phyloP scores from a whole-genome alignment of 2,888 invertebrate genomes.

The Bombylius major region DNA sequence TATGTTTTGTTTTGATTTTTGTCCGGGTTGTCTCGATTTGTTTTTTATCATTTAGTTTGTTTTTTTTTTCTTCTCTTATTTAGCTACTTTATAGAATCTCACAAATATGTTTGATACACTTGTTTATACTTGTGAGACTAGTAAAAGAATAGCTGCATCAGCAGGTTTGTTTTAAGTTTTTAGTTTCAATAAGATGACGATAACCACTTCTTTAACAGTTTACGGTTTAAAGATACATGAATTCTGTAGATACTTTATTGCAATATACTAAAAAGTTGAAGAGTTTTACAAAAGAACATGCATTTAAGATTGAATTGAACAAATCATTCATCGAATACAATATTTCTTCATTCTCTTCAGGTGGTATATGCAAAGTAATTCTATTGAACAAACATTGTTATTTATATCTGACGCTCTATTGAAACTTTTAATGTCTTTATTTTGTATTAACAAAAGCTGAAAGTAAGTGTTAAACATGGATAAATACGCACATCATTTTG shows the following conservation, averaged over 20 bases:
- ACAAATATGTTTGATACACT: no score
- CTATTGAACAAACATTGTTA: neutral
- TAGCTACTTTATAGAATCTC: no score
- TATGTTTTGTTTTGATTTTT: neutral
- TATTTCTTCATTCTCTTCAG: neutral
- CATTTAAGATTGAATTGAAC: neutral
- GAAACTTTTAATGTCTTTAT: slow-evolving; percentile 5
- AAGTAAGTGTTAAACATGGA: neutral
- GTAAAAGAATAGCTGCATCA: no score
- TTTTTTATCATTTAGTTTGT: neutral
- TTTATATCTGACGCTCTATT: neutral
- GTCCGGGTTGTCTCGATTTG: neutral
- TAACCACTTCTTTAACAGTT: no score
- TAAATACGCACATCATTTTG: slow-evolving; percentile 1
- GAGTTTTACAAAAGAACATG: neutral
- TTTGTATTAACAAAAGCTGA: neutral
- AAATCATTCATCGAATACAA: neutral
- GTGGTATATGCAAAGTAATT: neutral
- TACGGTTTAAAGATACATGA: no score
- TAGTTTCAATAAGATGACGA: no score
- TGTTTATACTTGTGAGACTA: no score
- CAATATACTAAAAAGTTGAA: neutral
- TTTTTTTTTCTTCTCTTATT: no score
- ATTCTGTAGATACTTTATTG: no score
- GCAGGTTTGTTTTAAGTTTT: no score